Evolutionary conservation across 2,888 invertebrate genomes (phyloP).

Genomic region (Globia sparganii): DNA sequence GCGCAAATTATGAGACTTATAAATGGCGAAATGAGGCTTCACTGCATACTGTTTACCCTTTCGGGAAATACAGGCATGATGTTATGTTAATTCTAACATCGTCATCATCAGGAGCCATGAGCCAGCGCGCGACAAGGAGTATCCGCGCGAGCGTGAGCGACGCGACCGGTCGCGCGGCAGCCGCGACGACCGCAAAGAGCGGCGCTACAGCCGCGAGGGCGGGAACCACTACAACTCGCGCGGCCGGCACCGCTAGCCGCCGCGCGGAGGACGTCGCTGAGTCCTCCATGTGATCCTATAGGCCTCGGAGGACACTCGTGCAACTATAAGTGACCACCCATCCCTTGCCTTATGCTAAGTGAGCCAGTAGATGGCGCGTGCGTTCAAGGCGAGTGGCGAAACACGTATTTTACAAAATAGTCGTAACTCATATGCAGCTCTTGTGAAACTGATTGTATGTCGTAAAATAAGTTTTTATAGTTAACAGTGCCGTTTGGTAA

Average conservation of each 20-base stretch:
- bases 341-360: conserved; percentile 7
- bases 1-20: not conserved
- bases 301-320: conserved; percentile 33
- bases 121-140: conserved; percentile 80
- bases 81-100: conserved; percentile 28
- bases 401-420: conserved; percentile 48
- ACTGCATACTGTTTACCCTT: not conserved
- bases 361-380: conserved; percentile 14
- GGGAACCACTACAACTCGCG: conserved; percentile 80
- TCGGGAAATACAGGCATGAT: not conserved
- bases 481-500: conserved; percentile 43
- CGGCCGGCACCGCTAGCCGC: conserved; percentile 82
- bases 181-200: conserved; percentile 82
- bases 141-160: conserved; percentile 82
- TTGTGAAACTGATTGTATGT: conserved; percentile 47
- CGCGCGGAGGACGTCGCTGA: not conserved
- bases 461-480: conserved; percentile 47
- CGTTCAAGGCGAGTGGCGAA: conserved; percentile 15
- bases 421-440: conserved; percentile 44
- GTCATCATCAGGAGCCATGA: conserved; percentile 57
- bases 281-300: conserved; percentile 1
- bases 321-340: conserved; percentile 25
- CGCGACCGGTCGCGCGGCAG: conserved; percentile 80
- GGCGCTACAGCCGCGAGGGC: conserved; percentile 85
- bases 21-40: not conserved